Evolutionary conservation across 1,140 invertebrate species (phyloP).

Genomic region (Calephelis nemesis): DNA sequence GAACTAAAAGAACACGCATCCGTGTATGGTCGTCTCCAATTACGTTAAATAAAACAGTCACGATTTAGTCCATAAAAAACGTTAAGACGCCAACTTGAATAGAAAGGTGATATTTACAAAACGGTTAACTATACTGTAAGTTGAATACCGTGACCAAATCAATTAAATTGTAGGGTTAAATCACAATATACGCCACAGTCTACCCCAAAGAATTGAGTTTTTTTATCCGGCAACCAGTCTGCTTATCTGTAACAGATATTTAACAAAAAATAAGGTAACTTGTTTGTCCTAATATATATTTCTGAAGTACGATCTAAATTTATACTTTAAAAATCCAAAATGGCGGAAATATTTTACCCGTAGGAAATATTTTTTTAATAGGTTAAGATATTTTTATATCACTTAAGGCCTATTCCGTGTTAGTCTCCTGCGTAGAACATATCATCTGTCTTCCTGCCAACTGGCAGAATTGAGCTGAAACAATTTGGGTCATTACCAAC

Average conservation of each 20-base stretch:
- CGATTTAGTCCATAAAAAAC: constrained; percentile 4
- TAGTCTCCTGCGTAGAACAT: no score
- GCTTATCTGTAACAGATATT: background rate
- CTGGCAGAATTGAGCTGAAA: no score
- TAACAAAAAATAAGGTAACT: background rate
- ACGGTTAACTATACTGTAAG: constrained; percentile 29
- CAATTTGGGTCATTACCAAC: no score
- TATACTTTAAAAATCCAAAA: no score
- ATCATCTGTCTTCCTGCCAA: no score
- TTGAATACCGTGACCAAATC: constrained; percentile 34
- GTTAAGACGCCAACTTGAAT: constrained; percentile 6
- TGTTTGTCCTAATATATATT: no score
- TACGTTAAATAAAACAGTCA: constrained; percentile 7
- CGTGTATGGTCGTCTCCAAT: constrained; percentile 1
- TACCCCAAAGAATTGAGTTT: background rate
- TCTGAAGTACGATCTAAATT: no score
- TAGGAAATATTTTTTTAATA: no score
- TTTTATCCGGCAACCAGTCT: background rate
- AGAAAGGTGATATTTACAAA: constrained; percentile 31
- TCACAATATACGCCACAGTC: constrained; percentile 33
- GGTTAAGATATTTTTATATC: no score
- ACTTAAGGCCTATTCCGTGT: no score
- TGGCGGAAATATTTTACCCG: no score
- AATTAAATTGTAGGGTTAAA: constrained; percentile 37
- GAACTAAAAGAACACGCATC: background rate